Percentiles rank a stretch among this genome's conserved stretches.
These are phyloP conservation scores for Yponomeuta evonymella DNA, from an alignment of 2,888 invertebrate species.

Conservation along the genomic window DNA sequence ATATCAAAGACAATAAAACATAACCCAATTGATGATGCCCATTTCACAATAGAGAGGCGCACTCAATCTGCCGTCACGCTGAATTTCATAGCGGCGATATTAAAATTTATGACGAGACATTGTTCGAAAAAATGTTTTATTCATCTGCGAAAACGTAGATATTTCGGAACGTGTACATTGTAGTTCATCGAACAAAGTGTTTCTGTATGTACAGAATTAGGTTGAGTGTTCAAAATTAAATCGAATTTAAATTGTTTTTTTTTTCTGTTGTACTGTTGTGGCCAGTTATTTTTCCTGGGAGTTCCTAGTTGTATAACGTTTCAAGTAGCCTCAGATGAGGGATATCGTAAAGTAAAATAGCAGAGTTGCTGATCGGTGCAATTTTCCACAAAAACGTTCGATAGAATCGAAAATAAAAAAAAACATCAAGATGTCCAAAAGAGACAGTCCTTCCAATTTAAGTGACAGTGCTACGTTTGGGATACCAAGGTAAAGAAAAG, in stretches of 20 bases:
- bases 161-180: neutral
- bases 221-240: too few species aligned
- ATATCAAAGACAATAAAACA: neutral
- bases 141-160: neutral
- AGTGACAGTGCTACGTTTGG: neutral
- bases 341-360: too few species aligned
- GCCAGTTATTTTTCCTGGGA: too few species aligned
- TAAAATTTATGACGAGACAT: constrained; percentile 11
- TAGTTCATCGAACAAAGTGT: neutral
- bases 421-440: neutral
- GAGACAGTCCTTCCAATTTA: neutral
- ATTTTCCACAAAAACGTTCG: neutral
- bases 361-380: neutral
- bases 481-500: neutral
- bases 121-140: constrained; percentile 4
- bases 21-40: neutral
- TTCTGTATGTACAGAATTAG: too few species aligned
- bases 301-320: too few species aligned
- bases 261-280: too few species aligned
- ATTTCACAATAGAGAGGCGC: constrained; percentile 7
- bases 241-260: too few species aligned
- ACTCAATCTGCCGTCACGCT: constrained; percentile 6
- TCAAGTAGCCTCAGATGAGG: too few species aligned
- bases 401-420: neutral
- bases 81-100: constrained; percentile 8